phyloP scores from a whole-genome alignment of 1,140 invertebrate species.

The Hyposmocoma kahamanoa region DNA sequence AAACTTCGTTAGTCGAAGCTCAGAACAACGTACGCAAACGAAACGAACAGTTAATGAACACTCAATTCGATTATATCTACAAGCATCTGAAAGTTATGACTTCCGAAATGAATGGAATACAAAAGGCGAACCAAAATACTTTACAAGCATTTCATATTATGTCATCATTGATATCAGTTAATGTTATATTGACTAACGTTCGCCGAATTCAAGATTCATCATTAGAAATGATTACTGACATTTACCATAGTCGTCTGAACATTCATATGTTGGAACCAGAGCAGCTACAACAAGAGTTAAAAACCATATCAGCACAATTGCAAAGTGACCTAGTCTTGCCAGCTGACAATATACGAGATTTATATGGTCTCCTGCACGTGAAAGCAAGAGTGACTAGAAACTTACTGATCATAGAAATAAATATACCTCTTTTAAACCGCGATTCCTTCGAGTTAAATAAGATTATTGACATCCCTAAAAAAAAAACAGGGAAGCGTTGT shows the following conservation, averaged over 20 bases:
- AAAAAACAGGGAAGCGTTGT: not conserved
- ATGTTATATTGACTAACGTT: constrained; percentile 10
- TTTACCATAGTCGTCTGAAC: constrained; percentile 12
- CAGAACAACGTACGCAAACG: not conserved
- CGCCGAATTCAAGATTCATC: constrained; percentile 14
- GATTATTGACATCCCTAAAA: not conserved
- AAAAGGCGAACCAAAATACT: not conserved
- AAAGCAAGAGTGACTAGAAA: not conserved
- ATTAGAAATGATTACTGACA: constrained; percentile 14
- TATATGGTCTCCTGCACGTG: not conserved
- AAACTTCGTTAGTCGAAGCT: not conserved
- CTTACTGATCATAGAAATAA: not conserved
- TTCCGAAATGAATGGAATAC: not conserved
- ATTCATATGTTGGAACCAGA: too few species aligned
- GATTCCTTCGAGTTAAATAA: not conserved
- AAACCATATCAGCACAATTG: constrained; percentile 16
- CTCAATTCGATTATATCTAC: constrained; percentile 2
- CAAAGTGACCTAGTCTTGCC: constrained; percentile 11
- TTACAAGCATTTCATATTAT: constrained; percentile 3
- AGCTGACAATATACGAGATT: not conserved
- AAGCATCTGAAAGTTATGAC: not conserved
- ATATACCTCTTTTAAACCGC: not conserved
- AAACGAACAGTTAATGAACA: not conserved
- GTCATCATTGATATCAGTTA: constrained; percentile 5
- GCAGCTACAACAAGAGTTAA: constrained; percentile 15